Conservation (phyloP, 2,113 vertebrate genomes). For the rabbit (Oryctolagus cuniculus) region mOryCun1.1 NC_091443.1:109262001-109262500, state of each 20-base stretch:
- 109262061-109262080: neutral
- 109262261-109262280: neutral
- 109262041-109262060: neutral
- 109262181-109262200: neutral
- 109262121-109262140: neutral
- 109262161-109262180: neutral
- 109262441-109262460: neutral
- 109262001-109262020: slow-evolving; percentile 30
- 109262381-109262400: neutral
- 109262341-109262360: neutral
- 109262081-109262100: neutral
- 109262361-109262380: neutral
- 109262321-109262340: neutral
- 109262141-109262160: neutral
- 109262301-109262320: neutral
- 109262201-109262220: neutral
- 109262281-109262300: neutral
- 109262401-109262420: neutral
- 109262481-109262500: neutral
- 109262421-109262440: neutral
- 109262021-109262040: slow-evolving; percentile 53
- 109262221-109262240: neutral
- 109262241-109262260: neutral
- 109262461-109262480: neutral
- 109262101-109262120: neutral